phyloP scores from a whole-genome alignment of 2,797 vertebrate genomes.

The Momotus momota region DNA sequence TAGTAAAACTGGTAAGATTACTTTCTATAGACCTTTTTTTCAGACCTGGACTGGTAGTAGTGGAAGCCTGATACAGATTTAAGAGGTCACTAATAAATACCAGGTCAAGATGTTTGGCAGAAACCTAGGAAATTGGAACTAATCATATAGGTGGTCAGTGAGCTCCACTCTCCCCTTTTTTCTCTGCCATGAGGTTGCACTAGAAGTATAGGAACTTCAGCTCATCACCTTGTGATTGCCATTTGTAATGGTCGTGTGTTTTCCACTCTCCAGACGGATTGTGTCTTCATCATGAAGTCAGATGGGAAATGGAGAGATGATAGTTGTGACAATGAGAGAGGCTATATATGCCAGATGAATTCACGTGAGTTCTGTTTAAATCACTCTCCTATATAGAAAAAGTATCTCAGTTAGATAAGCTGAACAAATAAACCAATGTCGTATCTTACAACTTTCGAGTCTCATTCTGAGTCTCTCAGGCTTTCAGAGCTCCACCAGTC shows the following conservation, averaged over 20 bases:
- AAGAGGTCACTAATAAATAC: background rate
- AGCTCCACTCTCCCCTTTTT: background rate
- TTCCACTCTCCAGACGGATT: constrained; percentile 34
- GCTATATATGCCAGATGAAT: constrained; percentile 44
- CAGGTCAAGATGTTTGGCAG: background rate
- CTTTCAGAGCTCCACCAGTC: background rate
- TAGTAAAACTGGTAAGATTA: background rate
- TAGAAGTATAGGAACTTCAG: background rate
- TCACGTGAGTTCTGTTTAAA: background rate
- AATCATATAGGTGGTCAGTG: background rate
- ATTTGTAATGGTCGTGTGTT: background rate
- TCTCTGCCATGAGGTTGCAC: background rate
- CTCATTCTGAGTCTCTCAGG: background rate
- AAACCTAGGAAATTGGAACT: background rate
- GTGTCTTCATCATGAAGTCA: background rate
- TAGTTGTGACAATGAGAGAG: constrained; percentile 23
- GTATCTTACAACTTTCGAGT: background rate
- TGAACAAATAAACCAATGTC: background rate
- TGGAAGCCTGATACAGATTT: background rate
- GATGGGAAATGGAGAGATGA: constrained; percentile 52
- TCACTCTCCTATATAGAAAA: background rate
- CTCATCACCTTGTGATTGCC: background rate
- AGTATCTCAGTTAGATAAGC: background rate
- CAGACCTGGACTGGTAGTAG: background rate
- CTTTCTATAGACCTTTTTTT: background rate